Conservation (phyloP, 2,888 invertebrate species). For the Platycheirus albimanus region DNA sequence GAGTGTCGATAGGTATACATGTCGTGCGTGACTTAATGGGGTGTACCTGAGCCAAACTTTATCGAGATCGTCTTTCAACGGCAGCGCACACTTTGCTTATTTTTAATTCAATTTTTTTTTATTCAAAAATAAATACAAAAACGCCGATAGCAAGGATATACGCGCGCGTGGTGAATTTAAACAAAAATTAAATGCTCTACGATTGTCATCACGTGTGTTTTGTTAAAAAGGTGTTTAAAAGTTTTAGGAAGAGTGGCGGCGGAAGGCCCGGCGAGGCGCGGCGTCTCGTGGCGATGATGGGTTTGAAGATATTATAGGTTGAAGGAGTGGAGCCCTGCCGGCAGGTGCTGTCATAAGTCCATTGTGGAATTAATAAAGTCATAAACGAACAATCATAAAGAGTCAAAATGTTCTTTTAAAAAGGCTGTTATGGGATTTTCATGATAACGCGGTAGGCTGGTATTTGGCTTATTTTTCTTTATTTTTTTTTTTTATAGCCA, state of each 20-base stretch:
- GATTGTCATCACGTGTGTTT: conserved; percentile 9
- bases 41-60: conserved; percentile 9
- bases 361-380: conserved; percentile 3
- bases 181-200: background rate
- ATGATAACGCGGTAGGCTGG: background rate
- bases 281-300: background rate
- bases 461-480: too few relatives aligned
- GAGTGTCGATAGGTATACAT: conserved; percentile 39
- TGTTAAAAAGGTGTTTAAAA: conserved; percentile 22
- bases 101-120: conserved; percentile 16
- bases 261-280: too few relatives aligned
- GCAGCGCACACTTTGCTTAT: conserved; percentile 17
- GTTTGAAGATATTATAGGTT: background rate
- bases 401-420: background rate
- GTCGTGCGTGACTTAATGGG: conserved; percentile 64
- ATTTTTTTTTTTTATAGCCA: too few relatives aligned
- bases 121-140: conserved; percentile 8
- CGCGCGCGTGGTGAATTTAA: conserved; percentile 19
- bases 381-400: conserved; percentile 8
- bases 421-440: background rate
- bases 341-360: conserved; percentile 17
- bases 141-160: conserved; percentile 29
- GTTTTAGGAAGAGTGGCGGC: background rate
- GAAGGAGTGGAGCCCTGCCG: too few relatives aligned
- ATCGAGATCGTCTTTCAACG: conserved; percentile 53